Base-by-base conservation (phyloP, 2,888 invertebrate species). In the Phymatocera aterrima region DNA sequence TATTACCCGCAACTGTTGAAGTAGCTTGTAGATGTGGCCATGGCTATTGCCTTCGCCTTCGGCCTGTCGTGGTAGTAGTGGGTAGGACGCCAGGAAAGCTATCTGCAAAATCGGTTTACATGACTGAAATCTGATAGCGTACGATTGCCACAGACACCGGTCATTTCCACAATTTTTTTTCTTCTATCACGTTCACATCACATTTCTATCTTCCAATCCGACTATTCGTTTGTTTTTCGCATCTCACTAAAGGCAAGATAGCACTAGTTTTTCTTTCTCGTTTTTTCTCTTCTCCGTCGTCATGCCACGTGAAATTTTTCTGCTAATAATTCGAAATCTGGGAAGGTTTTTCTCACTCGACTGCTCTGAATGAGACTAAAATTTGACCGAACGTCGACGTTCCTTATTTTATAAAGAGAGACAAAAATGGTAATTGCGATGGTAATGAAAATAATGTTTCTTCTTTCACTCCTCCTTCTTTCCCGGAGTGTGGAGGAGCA, bases 81-180 rank as follows among this genome's bases (percentile, higher is more conserved):
- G n/a, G n/a, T n/a, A 54, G 81, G 84, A 83, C 83, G 84, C 81
- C 82, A 80, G 78, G n/a, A n/a, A 70, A 70, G 83, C 85, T 88
- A 85, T 88, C 88, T 79, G 61, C 79, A 72, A 80, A 85, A 86
- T 86, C 84, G 84, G 85, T 86, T 85, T 88, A 84, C 85, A 86
- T 85, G 84, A 87, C 85, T 83, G 85, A 81, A 83, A 86, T 87
- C 85, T 84, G 86, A 86, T 87, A 85, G 86, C 75, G 57, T 60
- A 24, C 75, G 54, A 60, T 60, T 57, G 75, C 21, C 75, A 75
- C 57, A 75, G 57, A 75, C 75, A 75, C 75, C 75, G 43, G 54
- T 72, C 54, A 72, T 72, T 72, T 72, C 75, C 40, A 34, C 37
- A n/a, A n/a, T n/a, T n/a, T n/a, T 37, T 18, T 72, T 72, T 72